Base-by-base conservation (phyloP, 2,888 invertebrate genomes). In the Cinara cedri region DNA sequence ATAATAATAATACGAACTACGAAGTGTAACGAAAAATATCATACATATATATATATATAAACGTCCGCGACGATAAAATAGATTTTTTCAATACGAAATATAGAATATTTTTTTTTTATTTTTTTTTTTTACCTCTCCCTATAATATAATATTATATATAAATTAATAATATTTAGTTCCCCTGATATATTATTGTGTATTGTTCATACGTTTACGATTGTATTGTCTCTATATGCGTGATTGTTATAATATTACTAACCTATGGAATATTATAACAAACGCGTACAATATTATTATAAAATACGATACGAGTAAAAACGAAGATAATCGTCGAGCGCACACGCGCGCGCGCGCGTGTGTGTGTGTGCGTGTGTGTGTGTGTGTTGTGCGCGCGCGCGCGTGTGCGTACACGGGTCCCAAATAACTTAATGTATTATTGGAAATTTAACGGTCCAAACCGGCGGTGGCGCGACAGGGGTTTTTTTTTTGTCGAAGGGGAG, bases 171-270 rank as follows among this genome's bases (percentile, higher is more conserved):
- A 13, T 71, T 71, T 71, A 75, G 54, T 54, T 54, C 63, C 65
- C 74, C 65, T 65, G 74, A 65, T 75, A 72, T 46, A 26, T 55
- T 21, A 4, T n/a, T n/a, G 16, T 51, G 16, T 34, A 14, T 44
- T 71, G 54, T 55, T 71, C 14, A 54, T 19, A 70, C 42, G 21
- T 70, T 42, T 60, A 72, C 72, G 72, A 72, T 72, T 65, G 63
- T 74, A 65, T 74, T 71, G 70, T 71, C 70, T 71, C 6, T 19
- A 71, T 55, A n/a, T n/a, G n/a, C n/a, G n/a, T n/a, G n/a, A n/a
- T n/a, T n/a, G n/a, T n/a, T n/a, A n/a, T n/a, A n/a, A n/a, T n/a
- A n/a, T n/a, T n/a, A n/a, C n/a, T n/a, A n/a, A n/a, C n/a, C n/a
- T n/a, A n/a, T n/a, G n/a, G n/a, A n/a, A n/a, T n/a, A n/a, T n/a